phyloP scores from a whole-genome alignment of 2,797 vertebrate species.

The Schizothorax lantsangensis region DNA sequence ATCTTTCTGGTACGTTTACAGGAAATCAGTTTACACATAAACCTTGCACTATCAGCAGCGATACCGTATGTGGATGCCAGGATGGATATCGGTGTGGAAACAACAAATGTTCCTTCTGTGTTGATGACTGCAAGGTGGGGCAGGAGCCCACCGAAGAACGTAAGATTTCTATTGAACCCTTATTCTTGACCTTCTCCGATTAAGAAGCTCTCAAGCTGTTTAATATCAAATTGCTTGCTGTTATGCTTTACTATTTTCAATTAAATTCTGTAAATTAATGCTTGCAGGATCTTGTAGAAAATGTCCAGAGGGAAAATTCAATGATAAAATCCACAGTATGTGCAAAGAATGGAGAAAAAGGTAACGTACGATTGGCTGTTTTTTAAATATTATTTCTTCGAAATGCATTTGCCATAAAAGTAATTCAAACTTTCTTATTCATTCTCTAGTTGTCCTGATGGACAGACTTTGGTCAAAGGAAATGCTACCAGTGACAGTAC shows the following conservation, averaged over 20 bases:
- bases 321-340: conserved; percentile 67
- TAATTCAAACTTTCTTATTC: not conserved
- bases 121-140: conserved; percentile 65
- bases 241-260: not conserved
- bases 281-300: conserved; percentile 71
- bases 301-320: conserved; percentile 76
- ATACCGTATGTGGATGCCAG: conserved; percentile 75
- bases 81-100: conserved; percentile 69
- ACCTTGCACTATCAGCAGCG: conserved; percentile 59
- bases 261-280: not conserved
- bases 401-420: not conserved
- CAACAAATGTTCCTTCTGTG: conserved; percentile 66
- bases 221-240: not conserved
- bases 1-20: conserved; percentile 48
- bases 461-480: conserved; percentile 55
- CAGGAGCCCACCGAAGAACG: conserved; percentile 66
- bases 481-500: conserved; percentile 63
- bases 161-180: conserved; percentile 57
- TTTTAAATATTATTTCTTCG: not conserved
- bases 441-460: conserved; percentile 68
- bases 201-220: not conserved
- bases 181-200: not conserved
- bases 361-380: conserved; percentile 59
- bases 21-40: conserved; percentile 55
- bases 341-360: conserved; percentile 73